Conservation (phyloP, 2,888 invertebrate species). For the Andricus quercusramuli region DNA sequence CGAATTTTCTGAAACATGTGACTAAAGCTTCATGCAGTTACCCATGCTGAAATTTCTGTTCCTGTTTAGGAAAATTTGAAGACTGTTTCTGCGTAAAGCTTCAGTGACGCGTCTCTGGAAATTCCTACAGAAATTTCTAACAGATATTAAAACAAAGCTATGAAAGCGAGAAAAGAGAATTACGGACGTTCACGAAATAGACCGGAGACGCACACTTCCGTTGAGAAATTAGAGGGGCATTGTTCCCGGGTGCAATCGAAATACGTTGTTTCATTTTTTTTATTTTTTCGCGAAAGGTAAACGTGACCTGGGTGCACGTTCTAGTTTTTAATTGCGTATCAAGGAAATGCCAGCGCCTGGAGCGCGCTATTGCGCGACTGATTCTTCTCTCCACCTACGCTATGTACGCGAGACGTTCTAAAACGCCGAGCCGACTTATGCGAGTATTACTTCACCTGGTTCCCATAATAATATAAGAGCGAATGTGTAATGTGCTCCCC, state of each 20-base stretch:
- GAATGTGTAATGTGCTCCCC: not conserved
- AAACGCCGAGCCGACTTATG: conserved; percentile 47
- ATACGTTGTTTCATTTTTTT: conserved; percentile 42
- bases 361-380: conserved; percentile 59
- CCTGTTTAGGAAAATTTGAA: too few relatives aligned
- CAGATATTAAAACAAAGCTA: conserved; percentile 5
- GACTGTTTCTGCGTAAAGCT: too few relatives aligned
- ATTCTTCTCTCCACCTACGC: conserved; percentile 58
- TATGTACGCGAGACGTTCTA: conserved; percentile 30
- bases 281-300: conserved; percentile 48
- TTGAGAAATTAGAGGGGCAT: conserved; percentile 49
- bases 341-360: conserved; percentile 58
- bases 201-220: conserved; percentile 48
- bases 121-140: too few relatives aligned
- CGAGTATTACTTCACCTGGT: conserved; percentile 61
- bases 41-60: too few relatives aligned
- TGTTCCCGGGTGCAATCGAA: conserved; percentile 58
- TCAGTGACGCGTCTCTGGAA: too few relatives aligned
- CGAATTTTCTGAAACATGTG: too few relatives aligned
- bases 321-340: conserved; percentile 67
- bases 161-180: conserved; percentile 46
- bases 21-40: too few relatives aligned
- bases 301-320: conserved; percentile 56
- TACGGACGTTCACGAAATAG: conserved; percentile 51
- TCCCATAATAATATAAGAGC: conserved; percentile 55